Percentiles rank a stretch among this genome's conserved stretches.
These are phyloP conservation scores for Rhinolophus ferrumequinum DNA, from an alignment of 2,113 vertebrate genomes.

Conservation along the genomic window DNA sequence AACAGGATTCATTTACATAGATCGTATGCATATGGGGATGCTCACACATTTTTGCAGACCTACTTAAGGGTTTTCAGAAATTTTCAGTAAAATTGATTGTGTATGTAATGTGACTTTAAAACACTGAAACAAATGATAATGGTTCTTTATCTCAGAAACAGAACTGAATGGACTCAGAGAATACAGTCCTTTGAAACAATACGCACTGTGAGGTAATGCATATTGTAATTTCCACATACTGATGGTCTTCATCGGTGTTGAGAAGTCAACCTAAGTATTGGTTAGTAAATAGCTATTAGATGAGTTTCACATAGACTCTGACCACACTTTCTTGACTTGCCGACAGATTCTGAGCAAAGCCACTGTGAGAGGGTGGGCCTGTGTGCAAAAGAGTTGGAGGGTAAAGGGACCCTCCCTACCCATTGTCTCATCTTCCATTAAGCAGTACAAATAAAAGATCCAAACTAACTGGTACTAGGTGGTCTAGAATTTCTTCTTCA, in stretches of 20 bases:
- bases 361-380: neutral
- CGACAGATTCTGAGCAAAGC: neutral
- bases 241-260: neutral
- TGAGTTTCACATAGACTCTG: neutral
- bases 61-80: constrained; percentile 52
- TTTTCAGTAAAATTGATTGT: constrained; percentile 23
- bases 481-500: constrained; percentile 22
- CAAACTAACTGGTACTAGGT: neutral
- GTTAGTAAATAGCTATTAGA: neutral
- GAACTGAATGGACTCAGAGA: neutral
- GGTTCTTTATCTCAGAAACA: constrained; percentile 38
- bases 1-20: constrained; percentile 2
- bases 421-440: neutral
- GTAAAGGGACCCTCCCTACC: neutral
- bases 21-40: neutral
- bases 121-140: neutral
- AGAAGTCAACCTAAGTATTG: neutral
- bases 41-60: neutral
- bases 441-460: neutral
- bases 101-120: neutral
- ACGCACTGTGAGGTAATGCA: neutral
- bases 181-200: neutral
- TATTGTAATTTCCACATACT: neutral
- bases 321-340: neutral
- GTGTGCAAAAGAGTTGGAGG: neutral